Percentiles rank a stretch among this genome's conserved stretches.
Conservation (phyloP, 2,888 invertebrate genomes). For the Nebria salina region DNA sequence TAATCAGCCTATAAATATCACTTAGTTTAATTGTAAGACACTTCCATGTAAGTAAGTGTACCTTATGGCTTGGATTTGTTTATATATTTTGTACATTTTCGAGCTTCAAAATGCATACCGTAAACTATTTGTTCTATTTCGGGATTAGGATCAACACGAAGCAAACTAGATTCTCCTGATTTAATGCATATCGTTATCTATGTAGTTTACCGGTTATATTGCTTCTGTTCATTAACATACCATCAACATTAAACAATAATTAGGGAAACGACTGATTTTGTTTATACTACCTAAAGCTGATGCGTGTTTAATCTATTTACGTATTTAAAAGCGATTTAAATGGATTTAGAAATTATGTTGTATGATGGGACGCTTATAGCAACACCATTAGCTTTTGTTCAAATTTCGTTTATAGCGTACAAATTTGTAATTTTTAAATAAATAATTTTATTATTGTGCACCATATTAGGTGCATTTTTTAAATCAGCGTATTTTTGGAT, state of each 20-base stretch:
- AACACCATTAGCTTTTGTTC: neutral
- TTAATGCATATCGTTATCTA: neutral
- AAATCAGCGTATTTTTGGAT: too few species aligned
- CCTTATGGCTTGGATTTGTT: neutral
- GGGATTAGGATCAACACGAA: constrained; percentile 8
- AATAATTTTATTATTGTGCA: too few species aligned
- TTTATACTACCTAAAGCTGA: neutral
- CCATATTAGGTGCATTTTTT: too few species aligned
- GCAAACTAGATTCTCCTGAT: neutral
- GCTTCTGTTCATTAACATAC: neutral
- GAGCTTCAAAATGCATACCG: constrained; percentile 6
- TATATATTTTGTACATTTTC: neutral
- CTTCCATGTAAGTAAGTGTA: too few species aligned
- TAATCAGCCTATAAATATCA: too few species aligned
- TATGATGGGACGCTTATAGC: neutral
- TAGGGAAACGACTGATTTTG: neutral
- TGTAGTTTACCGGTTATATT: neutral
- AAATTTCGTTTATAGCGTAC: neutral
- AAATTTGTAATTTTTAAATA: too few species aligned
- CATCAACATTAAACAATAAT: constrained; percentile 12
- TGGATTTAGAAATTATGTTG: neutral
- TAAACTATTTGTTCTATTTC: constrained; percentile 19
- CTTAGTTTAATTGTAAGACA: too few species aligned
- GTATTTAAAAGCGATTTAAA: neutral
- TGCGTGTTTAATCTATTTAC: neutral